Evolutionary conservation across 2,888 invertebrate genomes (phyloP).

Genomic region (Agrochola circellaris): DNA sequence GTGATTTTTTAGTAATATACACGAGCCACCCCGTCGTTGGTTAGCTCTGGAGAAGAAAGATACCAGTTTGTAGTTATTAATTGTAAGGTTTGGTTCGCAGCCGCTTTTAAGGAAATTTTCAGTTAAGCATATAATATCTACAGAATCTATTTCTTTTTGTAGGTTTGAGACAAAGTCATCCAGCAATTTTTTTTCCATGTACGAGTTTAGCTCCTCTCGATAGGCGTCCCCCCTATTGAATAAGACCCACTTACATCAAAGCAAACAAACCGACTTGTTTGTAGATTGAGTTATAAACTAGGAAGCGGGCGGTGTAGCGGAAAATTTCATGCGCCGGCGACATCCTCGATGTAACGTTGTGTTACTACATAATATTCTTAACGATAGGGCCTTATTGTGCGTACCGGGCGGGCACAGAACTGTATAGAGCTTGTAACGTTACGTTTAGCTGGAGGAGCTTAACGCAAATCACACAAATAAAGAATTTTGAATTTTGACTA

Average conservation of each 20-base stretch:
- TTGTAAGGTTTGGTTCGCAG: too few species aligned
- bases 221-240: neutral
- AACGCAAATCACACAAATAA: too few species aligned
- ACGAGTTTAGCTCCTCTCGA: neutral
- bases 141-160: too few species aligned
- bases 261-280: constrained; percentile 15
- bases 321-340: constrained; percentile 64
- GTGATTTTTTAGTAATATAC: too few species aligned
- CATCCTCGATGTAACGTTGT: constrained; percentile 60
- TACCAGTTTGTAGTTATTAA: too few species aligned
- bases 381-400: constrained; percentile 58
- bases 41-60: too few species aligned
- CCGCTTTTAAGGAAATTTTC: too few species aligned
- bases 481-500: too few species aligned
- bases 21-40: too few species aligned
- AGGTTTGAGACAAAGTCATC: too few species aligned
- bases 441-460: too few species aligned
- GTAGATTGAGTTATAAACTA: constrained; percentile 40
- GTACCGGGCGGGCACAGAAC: neutral
- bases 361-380: constrained; percentile 63
- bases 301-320: constrained; percentile 47
- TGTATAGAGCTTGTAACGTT: constrained; percentile 32
- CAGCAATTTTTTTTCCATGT: neutral
- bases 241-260: constrained; percentile 30
- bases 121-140: too few species aligned